Evolutionary conservation across 2,113 vertebrate genomes (phyloP).

Genomic region (Apistogramma diplotaenia): DNA sequence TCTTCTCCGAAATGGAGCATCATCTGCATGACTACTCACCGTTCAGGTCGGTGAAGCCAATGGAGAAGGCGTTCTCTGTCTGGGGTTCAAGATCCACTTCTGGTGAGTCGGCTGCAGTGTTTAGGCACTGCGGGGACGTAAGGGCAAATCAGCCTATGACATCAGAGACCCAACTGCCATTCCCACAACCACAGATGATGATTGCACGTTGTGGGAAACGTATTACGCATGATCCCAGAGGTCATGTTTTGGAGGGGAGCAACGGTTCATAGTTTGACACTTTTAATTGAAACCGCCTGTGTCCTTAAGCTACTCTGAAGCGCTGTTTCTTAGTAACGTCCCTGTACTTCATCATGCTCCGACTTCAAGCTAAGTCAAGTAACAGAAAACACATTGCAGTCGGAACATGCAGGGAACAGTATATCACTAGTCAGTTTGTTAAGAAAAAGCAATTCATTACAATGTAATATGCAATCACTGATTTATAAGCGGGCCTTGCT

Average conservation of each 20-base stretch:
- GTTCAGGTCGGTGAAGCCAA: constrained; percentile 86
- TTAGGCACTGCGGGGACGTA: constrained; percentile 78
- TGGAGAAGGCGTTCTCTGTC: constrained; percentile 76
- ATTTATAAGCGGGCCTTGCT: background rate
- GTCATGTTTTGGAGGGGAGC: background rate
- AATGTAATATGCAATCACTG: background rate
- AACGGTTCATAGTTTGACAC: background rate
- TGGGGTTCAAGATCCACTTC: constrained; percentile 36
- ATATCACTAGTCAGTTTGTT: constrained; percentile 6
- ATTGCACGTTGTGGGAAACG: background rate
- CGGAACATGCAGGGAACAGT: background rate
- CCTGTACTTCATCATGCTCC: constrained; percentile 9
- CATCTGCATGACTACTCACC: constrained; percentile 70
- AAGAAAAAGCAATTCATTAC: constrained; percentile 3
- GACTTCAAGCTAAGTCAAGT: constrained; percentile 10
- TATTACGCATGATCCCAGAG: background rate
- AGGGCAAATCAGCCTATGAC: background rate
- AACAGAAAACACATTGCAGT: background rate
- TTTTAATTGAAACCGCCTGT: background rate
- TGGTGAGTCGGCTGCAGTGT: constrained; percentile 66
- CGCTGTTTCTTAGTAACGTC: background rate
- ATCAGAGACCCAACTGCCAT: background rate
- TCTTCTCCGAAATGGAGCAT: background rate
- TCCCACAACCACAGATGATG: background rate
- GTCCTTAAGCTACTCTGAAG: constrained; percentile 7